Percentiles rank a stretch among this genome's conserved stretches.
Evolutionary conservation across 2,113 vertebrate species (phyloP).

Genomic region (Crocuta crocuta): DNA sequence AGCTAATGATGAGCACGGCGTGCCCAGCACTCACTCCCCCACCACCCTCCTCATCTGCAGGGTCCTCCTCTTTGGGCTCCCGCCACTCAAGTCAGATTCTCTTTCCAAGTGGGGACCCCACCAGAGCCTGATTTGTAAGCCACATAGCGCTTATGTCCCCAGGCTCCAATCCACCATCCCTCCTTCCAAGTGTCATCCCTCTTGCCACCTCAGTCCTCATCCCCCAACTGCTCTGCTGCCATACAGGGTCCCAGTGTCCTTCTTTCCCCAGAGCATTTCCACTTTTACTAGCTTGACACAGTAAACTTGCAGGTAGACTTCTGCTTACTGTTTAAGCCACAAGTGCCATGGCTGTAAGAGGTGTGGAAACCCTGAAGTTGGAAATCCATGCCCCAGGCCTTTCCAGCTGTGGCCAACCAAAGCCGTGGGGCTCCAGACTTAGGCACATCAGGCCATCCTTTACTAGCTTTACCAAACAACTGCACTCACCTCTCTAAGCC

Average conservation of each 20-base stretch:
- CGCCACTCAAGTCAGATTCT: conserved; percentile 44
- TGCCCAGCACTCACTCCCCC: not conserved
- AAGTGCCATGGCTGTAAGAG: not conserved
- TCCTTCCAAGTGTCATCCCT: conserved; percentile 67
- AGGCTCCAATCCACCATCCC: conserved; percentile 45
- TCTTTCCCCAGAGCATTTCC: not conserved
- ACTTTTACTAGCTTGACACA: not conserved
- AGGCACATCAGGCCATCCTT: not conserved
- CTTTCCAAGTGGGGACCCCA: not conserved
- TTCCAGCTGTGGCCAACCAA: not conserved
- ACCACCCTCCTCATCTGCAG: not conserved
- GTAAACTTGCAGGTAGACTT: not conserved
- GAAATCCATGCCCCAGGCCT: not conserved
- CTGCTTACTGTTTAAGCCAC: not conserved
- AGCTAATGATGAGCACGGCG: conserved; percentile 75
- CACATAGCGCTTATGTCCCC: not conserved
- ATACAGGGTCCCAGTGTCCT: not conserved
- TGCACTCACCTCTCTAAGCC: not conserved
- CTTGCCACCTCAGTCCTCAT: conserved; percentile 29
- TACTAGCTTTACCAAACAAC: not conserved
- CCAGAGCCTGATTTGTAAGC: not conserved
- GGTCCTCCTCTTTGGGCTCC: not conserved
- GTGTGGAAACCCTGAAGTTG: not conserved
- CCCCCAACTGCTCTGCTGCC: not conserved
- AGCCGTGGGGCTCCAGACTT: not conserved